Base-by-base conservation (phyloP, 2,113 vertebrate genomes). In the Pyxicephalus adspersus region DNA sequence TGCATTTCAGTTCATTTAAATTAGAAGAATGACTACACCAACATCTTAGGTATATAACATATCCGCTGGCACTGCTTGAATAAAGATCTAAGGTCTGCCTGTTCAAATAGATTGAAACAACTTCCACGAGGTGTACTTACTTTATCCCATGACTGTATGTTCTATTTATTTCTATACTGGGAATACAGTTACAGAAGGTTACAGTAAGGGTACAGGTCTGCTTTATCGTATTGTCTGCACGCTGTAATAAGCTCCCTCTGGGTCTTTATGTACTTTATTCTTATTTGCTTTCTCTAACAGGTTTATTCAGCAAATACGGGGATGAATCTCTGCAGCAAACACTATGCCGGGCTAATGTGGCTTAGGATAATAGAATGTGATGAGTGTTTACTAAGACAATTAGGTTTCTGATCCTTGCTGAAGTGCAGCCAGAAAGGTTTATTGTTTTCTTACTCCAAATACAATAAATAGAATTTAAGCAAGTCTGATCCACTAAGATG, bases 281-380 rank as follows among this genome's bases (percentile, higher is more conserved):
- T 70, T 70, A 70, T 70, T 70, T 70, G 67, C 67, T 52, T 54
- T 70, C 52, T 50, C 23, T 54, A 52, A 70, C 67, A 70, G 67
- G 50, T 70, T 70, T 52, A 28, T 70, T 70, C 25, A 20, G 67
- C 17, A 54, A 70, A 54, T 28, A 28, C 6, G 9, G 23, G 31
- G 6, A 3, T 11, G 25, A 70, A 70, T 51, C 67, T 52, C 18
- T 8, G 25, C 45, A 45, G 45, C 45, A 70, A 70, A 70, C 67
- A 54, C 67, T 18, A 25, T 2, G 16, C 67, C 54, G 15, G 13
- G 4, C 52, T 72, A 55, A 72, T 55, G 28, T n/a, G 6, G 19
- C 68, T 16, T 28, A n/a, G 25, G 45, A 72, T 31, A 72, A 72
- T 31, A 22, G 9, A 55, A 20, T n/a, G 13, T 71, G 23, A 72